Percentiles rank a stretch among this genome's conserved stretches.
Evolutionary conservation across 2,797 vertebrate species (phyloP).

Genomic region (Darevskia nairensis): DNA sequence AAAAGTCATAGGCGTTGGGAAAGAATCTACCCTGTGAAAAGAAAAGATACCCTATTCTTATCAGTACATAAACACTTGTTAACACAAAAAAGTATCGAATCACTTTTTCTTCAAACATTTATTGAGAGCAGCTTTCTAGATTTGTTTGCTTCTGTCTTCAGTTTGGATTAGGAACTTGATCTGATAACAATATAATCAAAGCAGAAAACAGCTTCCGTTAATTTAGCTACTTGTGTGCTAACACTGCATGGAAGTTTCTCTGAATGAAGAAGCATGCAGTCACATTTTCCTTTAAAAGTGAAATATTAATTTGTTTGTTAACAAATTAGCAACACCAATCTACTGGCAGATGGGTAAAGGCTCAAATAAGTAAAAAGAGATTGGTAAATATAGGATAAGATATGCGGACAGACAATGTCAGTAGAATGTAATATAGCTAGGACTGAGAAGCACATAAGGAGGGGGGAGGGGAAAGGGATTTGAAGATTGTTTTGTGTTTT

Average conservation of each 20-base stretch:
- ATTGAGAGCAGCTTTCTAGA: not conserved
- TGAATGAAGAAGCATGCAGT: not conserved
- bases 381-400: too few relatives aligned
- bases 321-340: too few relatives aligned
- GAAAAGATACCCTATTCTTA: not conserved
- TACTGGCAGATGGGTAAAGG: too few relatives aligned
- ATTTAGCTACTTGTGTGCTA: not conserved
- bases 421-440: too few relatives aligned
- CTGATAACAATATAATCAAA: not conserved
- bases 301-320: too few relatives aligned
- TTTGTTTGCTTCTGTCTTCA: too few relatives aligned
- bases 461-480: too few relatives aligned
- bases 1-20: not conserved
- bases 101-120: not conserved
- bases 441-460: too few relatives aligned
- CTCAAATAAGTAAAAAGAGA: too few relatives aligned
- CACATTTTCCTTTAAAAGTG: not conserved
- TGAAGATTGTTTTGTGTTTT: too few relatives aligned
- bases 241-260: not conserved
- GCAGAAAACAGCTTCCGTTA: not conserved
- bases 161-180: not conserved
- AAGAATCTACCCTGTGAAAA: rapidly evolving
- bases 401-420: too few relatives aligned
- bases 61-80: not conserved
- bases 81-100: not conserved